Percentiles rank a stretch among this genome's conserved stretches.
These are phyloP conservation scores for Anhinga anhinga DNA, from an alignment of 2,113 vertebrate species.

Conservation along the genomic window DNA sequence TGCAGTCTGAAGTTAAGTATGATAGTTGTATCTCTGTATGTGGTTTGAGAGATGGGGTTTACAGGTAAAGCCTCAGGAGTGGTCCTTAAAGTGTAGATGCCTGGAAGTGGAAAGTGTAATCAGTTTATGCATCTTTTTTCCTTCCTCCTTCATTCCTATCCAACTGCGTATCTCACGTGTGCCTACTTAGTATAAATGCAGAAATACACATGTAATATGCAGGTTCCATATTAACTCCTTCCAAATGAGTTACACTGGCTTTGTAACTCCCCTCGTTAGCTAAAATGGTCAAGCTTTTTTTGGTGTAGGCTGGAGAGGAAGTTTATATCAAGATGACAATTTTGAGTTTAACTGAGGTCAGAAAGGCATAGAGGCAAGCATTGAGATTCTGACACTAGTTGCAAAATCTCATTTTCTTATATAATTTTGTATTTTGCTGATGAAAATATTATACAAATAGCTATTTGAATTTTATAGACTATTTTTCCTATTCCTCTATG, in stretches of 20 bases:
- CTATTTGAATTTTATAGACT: neutral
- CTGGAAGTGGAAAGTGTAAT: neutral
- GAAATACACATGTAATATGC: neutral
- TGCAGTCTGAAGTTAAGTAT: neutral
- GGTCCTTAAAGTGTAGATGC: neutral
- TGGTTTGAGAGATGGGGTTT: neutral
- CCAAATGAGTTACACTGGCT: neutral
- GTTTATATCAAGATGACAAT: neutral
- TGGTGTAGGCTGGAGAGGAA: neutral
- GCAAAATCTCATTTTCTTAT: neutral
- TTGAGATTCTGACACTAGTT: neutral
- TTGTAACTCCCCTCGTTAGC: neutral
- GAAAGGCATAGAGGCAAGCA: neutral
- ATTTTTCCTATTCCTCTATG: neutral
- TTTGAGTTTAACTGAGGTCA: neutral
- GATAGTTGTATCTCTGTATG: neutral
- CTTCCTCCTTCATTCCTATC: neutral
- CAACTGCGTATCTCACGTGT: accelerated
- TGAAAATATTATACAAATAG: neutral
- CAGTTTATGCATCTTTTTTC: neutral
- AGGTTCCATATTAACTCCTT: neutral
- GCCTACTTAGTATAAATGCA: neutral
- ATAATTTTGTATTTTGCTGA: neutral
- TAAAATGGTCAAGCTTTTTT: neutral
- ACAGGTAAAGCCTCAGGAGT: neutral